These are phyloP conservation scores for Zalophus californianus DNA, from an alignment of 2,797 vertebrate genomes.

Conservation along the genomic window DNA sequence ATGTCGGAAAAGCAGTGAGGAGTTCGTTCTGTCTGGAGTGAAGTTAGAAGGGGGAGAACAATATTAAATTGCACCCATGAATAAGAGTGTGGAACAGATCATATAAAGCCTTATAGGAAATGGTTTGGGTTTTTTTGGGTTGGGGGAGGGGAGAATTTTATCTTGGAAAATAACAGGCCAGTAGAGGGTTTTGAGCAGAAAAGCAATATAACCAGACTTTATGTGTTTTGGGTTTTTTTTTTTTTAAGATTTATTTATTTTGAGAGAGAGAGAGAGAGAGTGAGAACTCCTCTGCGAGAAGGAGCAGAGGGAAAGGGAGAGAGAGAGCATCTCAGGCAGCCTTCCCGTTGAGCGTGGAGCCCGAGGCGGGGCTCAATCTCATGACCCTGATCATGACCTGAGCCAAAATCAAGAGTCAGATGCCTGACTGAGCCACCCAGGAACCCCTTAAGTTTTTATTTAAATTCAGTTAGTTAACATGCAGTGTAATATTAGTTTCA, in stretches of 20 bases:
- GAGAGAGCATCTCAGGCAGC: neutral
- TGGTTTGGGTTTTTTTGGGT: neutral
- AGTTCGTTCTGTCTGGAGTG: neutral
- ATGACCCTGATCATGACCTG: neutral
- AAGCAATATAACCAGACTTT: neutral
- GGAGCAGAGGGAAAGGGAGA: neutral
- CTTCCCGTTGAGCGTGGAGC: neutral
- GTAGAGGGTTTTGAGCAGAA: neutral
- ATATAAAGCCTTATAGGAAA: neutral
- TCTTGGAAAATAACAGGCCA: neutral
- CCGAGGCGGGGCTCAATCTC: neutral
- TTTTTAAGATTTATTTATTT: neutral
- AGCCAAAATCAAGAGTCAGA: neutral
- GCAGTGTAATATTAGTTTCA: neutral
- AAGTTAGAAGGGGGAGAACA: neutral
- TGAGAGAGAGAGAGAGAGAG: neutral
- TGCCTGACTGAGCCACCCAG: neutral
- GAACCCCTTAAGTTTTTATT: neutral
- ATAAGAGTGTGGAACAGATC: neutral
- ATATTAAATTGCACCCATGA: neutral
- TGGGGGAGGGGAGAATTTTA: neutral
- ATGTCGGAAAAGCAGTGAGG: neutral
- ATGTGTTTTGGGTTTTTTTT: neutral
- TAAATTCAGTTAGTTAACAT: neutral
- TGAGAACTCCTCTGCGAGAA: neutral